phyloP scores from a whole-genome alignment of 2,797 vertebrate genomes.

The Xyrichtys novacula region DNA sequence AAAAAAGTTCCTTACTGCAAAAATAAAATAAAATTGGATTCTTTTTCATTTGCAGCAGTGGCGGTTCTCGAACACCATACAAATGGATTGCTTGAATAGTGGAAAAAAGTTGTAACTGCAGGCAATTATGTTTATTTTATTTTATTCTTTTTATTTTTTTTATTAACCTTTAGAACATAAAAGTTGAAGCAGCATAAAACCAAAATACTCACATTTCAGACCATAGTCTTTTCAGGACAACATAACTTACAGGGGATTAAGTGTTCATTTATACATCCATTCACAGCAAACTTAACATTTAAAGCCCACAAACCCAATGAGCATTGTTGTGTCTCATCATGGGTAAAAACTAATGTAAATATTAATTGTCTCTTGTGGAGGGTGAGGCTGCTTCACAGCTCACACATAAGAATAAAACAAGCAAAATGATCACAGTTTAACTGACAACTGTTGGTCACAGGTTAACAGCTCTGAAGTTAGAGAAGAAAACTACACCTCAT shows the following conservation, averaged over 20 bases:
- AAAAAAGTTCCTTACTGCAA: too few species aligned
- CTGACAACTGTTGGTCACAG: slow-evolving; percentile 19
- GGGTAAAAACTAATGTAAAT: slow-evolving; percentile 58
- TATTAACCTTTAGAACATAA: slow-evolving; percentile 52
- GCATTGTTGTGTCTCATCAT: not conserved
- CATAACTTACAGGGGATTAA: slow-evolving; percentile 18
- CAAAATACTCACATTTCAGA: slow-evolving; percentile 4
- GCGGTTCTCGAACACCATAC: too few species aligned
- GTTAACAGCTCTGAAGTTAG: not conserved
- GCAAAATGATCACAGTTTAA: slow-evolving; percentile 6
- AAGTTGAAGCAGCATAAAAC: slow-evolving; percentile 47
- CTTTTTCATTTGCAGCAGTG: too few species aligned
- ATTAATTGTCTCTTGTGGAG: slow-evolving; percentile 2
- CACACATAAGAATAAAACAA: slow-evolving; percentile 11
- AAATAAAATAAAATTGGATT: too few species aligned
- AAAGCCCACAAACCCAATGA: not conserved
- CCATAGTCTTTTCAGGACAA: slow-evolving; percentile 15
- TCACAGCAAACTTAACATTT: slow-evolving; percentile 20
- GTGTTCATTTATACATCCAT: too few species aligned
- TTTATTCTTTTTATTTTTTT: slow-evolving; percentile 24
- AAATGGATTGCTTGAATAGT: too few species aligned
- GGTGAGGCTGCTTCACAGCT: slow-evolving; percentile 6
- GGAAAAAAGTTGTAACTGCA: too few species aligned
- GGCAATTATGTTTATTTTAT: too few species aligned
- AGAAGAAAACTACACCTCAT: not conserved